A percentile compares a stretch with the other conserved stretches of the same genome.
These are phyloP conservation scores for Malacoraja senta DNA, from an alignment of 2,797 vertebrate species.

Conservation along the genomic window DNA sequence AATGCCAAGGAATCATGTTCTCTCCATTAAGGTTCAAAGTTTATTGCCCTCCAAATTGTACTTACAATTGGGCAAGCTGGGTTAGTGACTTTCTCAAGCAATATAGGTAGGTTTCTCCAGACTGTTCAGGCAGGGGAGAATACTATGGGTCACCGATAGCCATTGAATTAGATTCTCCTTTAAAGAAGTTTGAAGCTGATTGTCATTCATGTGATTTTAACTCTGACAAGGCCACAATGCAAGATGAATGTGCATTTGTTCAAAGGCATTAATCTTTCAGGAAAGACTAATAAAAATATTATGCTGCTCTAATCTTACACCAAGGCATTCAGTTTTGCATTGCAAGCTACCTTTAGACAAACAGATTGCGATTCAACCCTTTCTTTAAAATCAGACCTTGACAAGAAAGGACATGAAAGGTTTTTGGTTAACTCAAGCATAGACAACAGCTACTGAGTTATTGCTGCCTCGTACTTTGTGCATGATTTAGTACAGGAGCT, in stretches of 20 bases:
- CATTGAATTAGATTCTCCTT: constrained; percentile 2
- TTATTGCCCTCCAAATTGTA: not conserved
- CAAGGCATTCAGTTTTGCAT: not conserved
- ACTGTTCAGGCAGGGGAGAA: not conserved
- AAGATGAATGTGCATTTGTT: not conserved
- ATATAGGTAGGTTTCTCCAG: constrained; percentile 1
- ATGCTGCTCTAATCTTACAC: constrained; percentile 10
- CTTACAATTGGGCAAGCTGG: not conserved
- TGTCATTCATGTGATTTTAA: constrained; percentile 21
- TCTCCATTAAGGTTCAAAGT: not conserved
- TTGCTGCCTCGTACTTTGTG: not conserved
- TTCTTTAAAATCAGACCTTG: not conserved
- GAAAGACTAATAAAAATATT: constrained; percentile 17
- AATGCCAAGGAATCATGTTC: not conserved
- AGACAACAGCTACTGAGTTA: not conserved
- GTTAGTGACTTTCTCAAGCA: not conserved
- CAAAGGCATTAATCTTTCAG: constrained; percentile 3
- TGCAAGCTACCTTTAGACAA: constrained; percentile 5
- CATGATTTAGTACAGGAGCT: not conserved
- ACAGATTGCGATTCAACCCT: not conserved
- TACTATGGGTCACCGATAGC: constrained; percentile 30
- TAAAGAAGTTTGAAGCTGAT: not conserved
- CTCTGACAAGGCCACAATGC: constrained; percentile 17
- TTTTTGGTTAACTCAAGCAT: not conserved
- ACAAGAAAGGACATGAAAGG: constrained; percentile 3